Evolutionary conservation across 37 sponge, comb jelly and placozoan species (phyloP).

Genomic region (Hormiphora californensis): DNA sequence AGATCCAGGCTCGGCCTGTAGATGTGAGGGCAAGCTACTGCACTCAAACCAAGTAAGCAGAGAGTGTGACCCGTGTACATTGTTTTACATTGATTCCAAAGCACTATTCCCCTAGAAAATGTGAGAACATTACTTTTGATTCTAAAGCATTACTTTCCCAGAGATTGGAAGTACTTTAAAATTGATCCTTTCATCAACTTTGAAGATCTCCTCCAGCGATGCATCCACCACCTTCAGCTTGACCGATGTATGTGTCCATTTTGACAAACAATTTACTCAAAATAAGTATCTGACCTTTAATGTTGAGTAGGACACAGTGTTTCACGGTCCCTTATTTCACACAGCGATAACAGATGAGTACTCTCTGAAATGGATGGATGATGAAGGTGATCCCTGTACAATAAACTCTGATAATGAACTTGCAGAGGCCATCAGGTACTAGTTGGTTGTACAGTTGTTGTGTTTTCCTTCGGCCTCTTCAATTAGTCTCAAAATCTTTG

Average conservation of each 20-base stretch:
- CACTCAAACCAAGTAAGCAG: too few species aligned
- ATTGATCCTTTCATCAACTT: background rate
- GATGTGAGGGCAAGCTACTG: too few species aligned
- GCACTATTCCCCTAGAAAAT: too few species aligned
- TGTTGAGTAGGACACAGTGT: background rate
- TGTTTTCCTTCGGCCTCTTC: too few species aligned
- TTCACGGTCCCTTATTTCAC: background rate
- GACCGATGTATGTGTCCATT: background rate
- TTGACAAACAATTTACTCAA: background rate
- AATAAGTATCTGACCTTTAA: background rate
- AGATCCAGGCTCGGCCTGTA: too few species aligned
- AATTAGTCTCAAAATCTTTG: too few species aligned
- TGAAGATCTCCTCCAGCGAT: background rate
- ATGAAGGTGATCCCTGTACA: constrained; percentile 17
- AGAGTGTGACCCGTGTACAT: too few species aligned
- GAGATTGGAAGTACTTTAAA: background rate
- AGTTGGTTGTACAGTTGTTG: too few species aligned
- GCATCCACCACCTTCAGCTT: background rate
- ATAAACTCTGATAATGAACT: background rate
- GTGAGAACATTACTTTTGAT: too few species aligned
- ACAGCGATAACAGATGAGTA: constrained; percentile 25
- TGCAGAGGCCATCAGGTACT: constrained; percentile 27
- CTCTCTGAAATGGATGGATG: constrained; percentile 22
- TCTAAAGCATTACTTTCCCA: too few species aligned
- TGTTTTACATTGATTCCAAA: too few species aligned